These are phyloP conservation scores for Eulithis prunata DNA, from an alignment of 2,888 invertebrate species.

Conservation along the genomic window DNA sequence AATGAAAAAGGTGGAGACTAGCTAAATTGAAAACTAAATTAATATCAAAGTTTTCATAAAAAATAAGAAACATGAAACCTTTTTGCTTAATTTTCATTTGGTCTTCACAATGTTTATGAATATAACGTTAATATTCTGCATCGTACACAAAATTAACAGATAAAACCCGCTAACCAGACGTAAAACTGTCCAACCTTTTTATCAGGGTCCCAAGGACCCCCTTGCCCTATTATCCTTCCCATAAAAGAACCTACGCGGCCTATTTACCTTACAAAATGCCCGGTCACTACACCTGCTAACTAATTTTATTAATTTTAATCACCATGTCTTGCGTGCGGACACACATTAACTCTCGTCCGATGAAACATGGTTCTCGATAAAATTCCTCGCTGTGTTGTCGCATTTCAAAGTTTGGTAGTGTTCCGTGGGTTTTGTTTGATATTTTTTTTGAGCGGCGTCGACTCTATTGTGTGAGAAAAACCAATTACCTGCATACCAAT, in stretches of 20 bases:
- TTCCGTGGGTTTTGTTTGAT: constrained; percentile 28
- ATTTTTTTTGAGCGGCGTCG: background rate
- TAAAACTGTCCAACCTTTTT: constrained; percentile 27
- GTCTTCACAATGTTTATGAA: background rate
- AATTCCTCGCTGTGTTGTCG: constrained; percentile 55
- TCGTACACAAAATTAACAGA: constrained; percentile 20
- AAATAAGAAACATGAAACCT: no score
- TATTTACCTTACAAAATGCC: constrained; percentile 47
- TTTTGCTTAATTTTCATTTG: no score
- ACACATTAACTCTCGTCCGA: constrained; percentile 72
- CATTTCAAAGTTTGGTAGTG: constrained; percentile 28
- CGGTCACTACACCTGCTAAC: constrained; percentile 53
- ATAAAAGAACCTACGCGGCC: constrained; percentile 42
- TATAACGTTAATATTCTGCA: constrained; percentile 2
- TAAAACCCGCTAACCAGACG: constrained; percentile 19
- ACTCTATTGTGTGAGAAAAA: no score
- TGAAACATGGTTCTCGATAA: constrained; percentile 76
- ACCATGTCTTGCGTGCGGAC: constrained; percentile 73
- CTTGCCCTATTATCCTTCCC: constrained; percentile 25
- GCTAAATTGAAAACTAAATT: no score
- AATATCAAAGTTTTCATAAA: no score
- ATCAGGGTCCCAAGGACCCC: constrained; percentile 24
- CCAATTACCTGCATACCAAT: no score
- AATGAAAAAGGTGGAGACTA: no score
- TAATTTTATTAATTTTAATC: constrained; percentile 83